Evolutionary conservation across 2,888 invertebrate genomes (phyloP).

Genomic region (Lottia scabra): DNA sequence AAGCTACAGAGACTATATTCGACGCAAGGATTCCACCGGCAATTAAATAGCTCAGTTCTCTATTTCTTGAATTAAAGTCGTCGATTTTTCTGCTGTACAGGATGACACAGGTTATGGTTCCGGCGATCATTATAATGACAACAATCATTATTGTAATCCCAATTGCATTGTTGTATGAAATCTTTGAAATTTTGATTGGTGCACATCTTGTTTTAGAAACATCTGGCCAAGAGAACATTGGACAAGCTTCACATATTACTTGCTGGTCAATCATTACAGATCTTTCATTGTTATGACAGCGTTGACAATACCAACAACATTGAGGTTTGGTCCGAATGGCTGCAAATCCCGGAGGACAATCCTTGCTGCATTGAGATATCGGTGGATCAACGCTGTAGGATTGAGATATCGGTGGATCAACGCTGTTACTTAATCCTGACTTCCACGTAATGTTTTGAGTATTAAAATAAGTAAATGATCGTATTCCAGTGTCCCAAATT

Average conservation of each 20-base stretch:
- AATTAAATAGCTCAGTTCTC: conserved; percentile 40
- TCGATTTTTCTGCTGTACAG: conserved; percentile 32
- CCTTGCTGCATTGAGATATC: conserved; percentile 29
- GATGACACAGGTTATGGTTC: conserved; percentile 15
- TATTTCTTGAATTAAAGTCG: conserved; percentile 44
- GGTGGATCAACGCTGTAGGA: conserved; percentile 26
- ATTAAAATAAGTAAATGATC: conserved; percentile 16
- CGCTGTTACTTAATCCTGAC: neutral
- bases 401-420: neutral
- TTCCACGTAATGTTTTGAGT: conserved; percentile 8
- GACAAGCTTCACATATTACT: conserved; percentile 31
- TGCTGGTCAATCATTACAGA: conserved; percentile 22
- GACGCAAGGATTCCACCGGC: conserved; percentile 33
- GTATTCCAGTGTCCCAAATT: conserved; percentile 27
- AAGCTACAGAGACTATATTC: conserved; percentile 28
- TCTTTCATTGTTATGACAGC: conserved; percentile 39
- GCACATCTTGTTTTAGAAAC: conserved; percentile 25
- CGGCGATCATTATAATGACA: conserved; percentile 25
- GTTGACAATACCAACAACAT: conserved; percentile 49
- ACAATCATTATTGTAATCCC: conserved; percentile 20
- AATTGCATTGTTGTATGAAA: conserved; percentile 15
- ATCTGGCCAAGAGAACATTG: conserved; percentile 38
- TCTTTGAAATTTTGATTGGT: conserved; percentile 18
- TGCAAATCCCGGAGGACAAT: conserved; percentile 36
- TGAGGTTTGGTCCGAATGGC: conserved; percentile 29